phyloP scores from a whole-genome alignment of 2,113 vertebrate species.

The Anoura caudifer region DNA sequence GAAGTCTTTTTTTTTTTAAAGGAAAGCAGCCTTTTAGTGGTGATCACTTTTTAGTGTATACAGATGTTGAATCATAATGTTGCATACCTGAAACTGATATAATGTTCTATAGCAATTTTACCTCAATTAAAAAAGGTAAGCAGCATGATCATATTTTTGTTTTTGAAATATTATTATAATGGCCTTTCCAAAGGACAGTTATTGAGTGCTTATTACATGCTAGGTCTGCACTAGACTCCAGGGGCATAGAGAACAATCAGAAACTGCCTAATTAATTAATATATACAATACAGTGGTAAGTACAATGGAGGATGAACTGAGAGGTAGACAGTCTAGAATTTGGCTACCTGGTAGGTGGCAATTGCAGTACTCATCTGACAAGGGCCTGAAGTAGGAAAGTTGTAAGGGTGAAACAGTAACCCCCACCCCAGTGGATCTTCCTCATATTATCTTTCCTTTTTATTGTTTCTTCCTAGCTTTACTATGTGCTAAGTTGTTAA shows the following conservation, averaged over 20 bases:
- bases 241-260: background rate
- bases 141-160: background rate
- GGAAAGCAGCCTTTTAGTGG: background rate
- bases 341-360: background rate
- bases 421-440: background rate
- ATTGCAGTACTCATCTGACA: background rate
- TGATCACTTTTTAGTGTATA: background rate
- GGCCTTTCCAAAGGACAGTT: background rate
- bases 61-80: background rate
- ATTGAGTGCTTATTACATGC: background rate
- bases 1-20: background rate
- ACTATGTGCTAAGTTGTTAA: background rate
- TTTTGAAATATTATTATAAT: slow-evolving; percentile 9
- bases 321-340: background rate
- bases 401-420: background rate
- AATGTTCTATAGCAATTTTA: background rate
- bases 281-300: background rate
- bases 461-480: background rate
- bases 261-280: background rate
- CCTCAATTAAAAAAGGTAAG: background rate
- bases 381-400: background rate
- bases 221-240: background rate
- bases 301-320: background rate
- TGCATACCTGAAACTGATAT: background rate
- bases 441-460: background rate